Base-by-base conservation (phyloP, 2,888 invertebrate genomes). In the Brenthis hecate region DNA sequence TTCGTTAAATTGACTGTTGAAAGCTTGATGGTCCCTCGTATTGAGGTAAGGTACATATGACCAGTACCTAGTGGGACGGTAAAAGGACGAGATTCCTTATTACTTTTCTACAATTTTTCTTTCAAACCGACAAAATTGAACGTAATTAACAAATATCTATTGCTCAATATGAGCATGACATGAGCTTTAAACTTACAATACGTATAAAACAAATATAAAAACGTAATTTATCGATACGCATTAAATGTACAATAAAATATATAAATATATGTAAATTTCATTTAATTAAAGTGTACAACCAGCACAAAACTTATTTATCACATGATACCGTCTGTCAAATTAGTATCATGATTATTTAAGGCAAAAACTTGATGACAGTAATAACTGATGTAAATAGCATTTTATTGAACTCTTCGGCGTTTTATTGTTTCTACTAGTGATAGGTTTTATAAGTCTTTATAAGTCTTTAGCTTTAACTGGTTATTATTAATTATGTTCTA, bases 311-410 rank as follows among this genome's bases (percentile, higher is more conserved):
- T 57, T 53, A 57, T 23, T 13, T 13, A 23, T 13, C 19, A 2
- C 13, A 23, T 43, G 14, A 53, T 36, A 43, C 13, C 47, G 13
- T 56, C 36, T 55, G 36, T 61, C 51, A 51, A 56, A 62, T 62
- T 56, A 56, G 36, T 62, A 53, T 61, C 13, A 58, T 8, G 36
- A 36, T 43, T 43, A 43, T 8, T 56, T 14, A 36, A 19, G 64
- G 36, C 32, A 56, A 57, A 63, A 68, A 57, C 32, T 55, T 13
- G 57, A 68, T 57, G 62, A 71, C 65, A 71, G 65, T 62, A 64
- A 71, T 68, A 53, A 43, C n/a, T 32, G 56, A 28, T 62, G 53
- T 65, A 68, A 65, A 71, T 65, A 62, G 50, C 50, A 14, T 57
- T 58, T 56, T 66, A 68, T 68, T 65, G 65, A 48, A 28, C 53